Base-by-base conservation (phyloP, 2,888 invertebrate species). In the Ernsta delagoae region DNA sequence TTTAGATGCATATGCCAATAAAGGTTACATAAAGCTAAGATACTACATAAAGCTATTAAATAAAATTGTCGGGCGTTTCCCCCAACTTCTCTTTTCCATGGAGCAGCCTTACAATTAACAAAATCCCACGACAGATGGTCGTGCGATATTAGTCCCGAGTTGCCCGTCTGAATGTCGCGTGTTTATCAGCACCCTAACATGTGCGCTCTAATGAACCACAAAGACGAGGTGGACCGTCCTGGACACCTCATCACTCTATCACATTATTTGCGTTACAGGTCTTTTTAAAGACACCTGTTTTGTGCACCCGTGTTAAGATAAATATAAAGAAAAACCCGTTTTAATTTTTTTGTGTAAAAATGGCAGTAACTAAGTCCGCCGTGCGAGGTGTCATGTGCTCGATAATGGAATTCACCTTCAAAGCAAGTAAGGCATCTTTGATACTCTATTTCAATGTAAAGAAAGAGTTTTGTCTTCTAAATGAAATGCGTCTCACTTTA, bases 381-480 rank as follows among this genome's bases (percentile, higher is more conserved):
- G 90, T 93, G 64, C 90, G 93, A 71, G 93, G 93, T 71, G 86
- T 92, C 76, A 93, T 93, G 93, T 93, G 92, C 78, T 88, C 92
- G 70, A 85, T 93, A 74, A 90, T 93, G 92, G 93, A 93, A 82
- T 88, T 93, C 77, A 93, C 93, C 72, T 93, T 93, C 78, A 92
- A 88, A 93, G 93, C 93, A 89, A 93, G 93, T 93, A 92, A 92
- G 90, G 74, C 45, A 62, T 66, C 70, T 54, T 12, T 31, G 68
- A 62, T 68, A 34, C 34, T 34, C n/a, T 11, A 31, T 1, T 31
- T 9, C 31, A 5, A 11, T 54, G 3, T 16, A 31, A 31, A 54
- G 31, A 24, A 24, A 24, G 24, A 24, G 24, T 24, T 24, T 9
- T 11, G 12, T 12, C 48, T 11, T 12, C 39, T 16, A 6, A 63